These are phyloP conservation scores for Neomonachus schauinslandi DNA, from an alignment of 2,113 vertebrate genomes.

Conservation along the genomic window DNA sequence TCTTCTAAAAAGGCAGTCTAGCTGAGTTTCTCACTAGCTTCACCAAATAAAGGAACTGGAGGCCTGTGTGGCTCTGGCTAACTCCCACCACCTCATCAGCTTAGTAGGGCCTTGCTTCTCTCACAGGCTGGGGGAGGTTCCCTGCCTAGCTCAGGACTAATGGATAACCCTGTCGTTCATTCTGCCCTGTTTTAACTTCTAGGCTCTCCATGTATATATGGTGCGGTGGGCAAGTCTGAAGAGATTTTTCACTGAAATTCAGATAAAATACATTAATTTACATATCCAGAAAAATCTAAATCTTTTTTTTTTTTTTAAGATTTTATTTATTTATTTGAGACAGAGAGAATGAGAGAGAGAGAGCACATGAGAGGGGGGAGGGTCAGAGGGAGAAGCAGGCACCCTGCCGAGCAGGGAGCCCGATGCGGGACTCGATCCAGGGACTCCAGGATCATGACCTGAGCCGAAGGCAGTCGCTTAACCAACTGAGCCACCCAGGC, in stretches of 20 bases:
- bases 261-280: not conserved
- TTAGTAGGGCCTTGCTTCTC: not conserved
- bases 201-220: not conserved
- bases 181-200: not conserved
- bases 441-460: no score
- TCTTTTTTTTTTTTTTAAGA: no score
- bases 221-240: constrained; percentile 12
- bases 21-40: not conserved
- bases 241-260: constrained; percentile 17
- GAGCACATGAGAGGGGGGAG: no score
- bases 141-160: not conserved
- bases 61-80: not conserved
- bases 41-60: not conserved
- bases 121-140: not conserved
- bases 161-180: not conserved
- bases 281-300: constrained; percentile 18
- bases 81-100: not conserved
- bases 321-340: no score
- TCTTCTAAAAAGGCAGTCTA: not conserved
- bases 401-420: no score
- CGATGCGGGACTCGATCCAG: no score
- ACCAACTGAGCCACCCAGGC: no score
- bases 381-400: no score
- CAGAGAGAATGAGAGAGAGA: no score
- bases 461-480: no score